Base-by-base conservation (phyloP, 2,113 vertebrate genomes). In the Ondatra zibethicus region DNA sequence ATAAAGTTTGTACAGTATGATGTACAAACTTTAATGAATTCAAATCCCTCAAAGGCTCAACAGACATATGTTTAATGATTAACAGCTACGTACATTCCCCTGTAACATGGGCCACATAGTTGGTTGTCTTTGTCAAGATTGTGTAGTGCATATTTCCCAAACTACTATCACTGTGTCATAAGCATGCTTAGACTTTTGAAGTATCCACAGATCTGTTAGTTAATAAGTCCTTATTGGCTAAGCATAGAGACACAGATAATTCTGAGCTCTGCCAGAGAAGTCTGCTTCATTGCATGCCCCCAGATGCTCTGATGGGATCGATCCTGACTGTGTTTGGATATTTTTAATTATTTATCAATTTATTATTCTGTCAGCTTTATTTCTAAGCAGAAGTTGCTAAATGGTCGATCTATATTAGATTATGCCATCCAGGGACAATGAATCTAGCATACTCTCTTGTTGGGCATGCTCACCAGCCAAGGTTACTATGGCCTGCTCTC, bases 371-470 rank as follows among this genome's bases (percentile, higher is more conserved):
- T 13, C 55, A 63, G n/a, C 81, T 63, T 63, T 63, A 42, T 42
- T 84, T 63, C 58, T 25, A 4, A 84, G 63, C n/a, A 84, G 25
- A 9, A 63, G 58, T 55, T 27, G 25, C n/a, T 17, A 63, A 84
- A 29, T 19, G 63, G 81, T 45, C 39, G 10, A 63, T 63, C 12
- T 33, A 29, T 11, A 5, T 11, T 58, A 4, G 3, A 23, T 1
- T 63, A 16, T 11, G 70, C 39, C n/a, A 3, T 52, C 58, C 17
- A 7, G 45, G 21, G 39, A 3, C 39, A 27, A 11, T 1, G 50
- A 52, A 0, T 13, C 33, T 10, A 25, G 52, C 3, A 2, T 3
- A 0, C 33, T 68, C 21, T 39, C 6, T 3, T 27, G 13, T 78
- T 16, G 42, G 42, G n/a, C 16, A 2, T 2, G 7, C 12, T 42